These are phyloP conservation scores for Ictalurus punctatus DNA, from an alignment of 2,113 vertebrate species.

Conservation along the genomic window DNA sequence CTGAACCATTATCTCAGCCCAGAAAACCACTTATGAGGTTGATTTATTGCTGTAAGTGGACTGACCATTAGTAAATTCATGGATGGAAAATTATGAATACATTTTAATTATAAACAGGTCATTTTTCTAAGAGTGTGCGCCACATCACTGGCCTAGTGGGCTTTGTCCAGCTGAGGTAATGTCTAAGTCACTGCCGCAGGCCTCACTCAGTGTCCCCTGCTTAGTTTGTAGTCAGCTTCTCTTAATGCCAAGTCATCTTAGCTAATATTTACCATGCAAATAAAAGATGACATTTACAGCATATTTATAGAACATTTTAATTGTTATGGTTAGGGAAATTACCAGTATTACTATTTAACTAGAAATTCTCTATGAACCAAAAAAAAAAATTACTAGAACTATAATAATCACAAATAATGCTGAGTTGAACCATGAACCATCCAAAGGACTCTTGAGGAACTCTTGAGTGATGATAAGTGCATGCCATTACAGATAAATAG, in stretches of 20 bases:
- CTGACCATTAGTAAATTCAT: constrained; percentile 26
- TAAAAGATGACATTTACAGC: neutral
- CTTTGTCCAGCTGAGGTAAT: constrained; percentile 51
- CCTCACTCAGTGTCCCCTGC: constrained; percentile 34
- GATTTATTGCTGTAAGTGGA: constrained; percentile 16
- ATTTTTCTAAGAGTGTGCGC: neutral
- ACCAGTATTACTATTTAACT: neutral
- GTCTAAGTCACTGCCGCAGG: constrained; percentile 41
- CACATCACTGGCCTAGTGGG: neutral
- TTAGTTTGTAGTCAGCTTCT: constrained; percentile 27
- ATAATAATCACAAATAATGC: neutral
- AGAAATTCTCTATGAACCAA: neutral
- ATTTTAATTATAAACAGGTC: constrained; percentile 4
- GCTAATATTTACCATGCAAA: neutral
- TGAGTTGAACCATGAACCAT: neutral
- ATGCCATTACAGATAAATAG: neutral
- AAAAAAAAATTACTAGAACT: neutral
- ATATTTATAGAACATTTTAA: neutral
- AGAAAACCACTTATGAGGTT: constrained; percentile 15
- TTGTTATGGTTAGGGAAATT: neutral
- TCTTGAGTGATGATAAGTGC: neutral
- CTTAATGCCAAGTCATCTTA: neutral
- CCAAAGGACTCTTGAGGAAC: neutral
- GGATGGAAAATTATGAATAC: neutral
- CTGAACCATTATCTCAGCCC: constrained; percentile 17